Evolutionary conservation across 2,888 invertebrate genomes (phyloP).

Genomic region (Hydroisotoma schaefferi): DNA sequence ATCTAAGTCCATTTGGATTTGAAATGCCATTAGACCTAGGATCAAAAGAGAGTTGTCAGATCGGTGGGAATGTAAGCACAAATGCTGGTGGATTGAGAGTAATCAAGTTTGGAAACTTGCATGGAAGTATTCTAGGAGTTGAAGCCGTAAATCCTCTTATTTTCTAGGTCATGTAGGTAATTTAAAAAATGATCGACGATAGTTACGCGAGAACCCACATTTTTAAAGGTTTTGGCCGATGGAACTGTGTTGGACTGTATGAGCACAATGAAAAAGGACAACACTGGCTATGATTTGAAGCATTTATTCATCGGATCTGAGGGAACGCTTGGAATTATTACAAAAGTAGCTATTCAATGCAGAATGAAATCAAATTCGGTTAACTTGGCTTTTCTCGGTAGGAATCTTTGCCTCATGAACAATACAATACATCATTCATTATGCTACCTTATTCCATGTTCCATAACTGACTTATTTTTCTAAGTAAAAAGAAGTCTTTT

Average conservation of each 20-base stretch:
- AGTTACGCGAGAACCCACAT: too few relatives aligned
- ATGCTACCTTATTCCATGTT: neutral
- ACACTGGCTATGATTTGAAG: constrained; percentile 94
- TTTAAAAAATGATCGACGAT: too few relatives aligned
- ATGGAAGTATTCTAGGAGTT: constrained; percentile 83
- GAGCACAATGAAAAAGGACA: constrained; percentile 87
- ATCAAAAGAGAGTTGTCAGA: constrained; percentile 88
- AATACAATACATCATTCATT: neutral
- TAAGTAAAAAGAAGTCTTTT: too few relatives aligned
- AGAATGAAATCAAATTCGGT: constrained; percentile 76
- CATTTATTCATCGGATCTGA: constrained; percentile 97
- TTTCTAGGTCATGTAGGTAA: too few relatives aligned
- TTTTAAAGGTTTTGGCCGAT: constrained; percentile 74
- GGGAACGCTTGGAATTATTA: constrained; percentile 91
- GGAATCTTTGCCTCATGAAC: neutral
- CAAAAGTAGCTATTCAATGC: constrained; percentile 86
- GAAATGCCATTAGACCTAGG: constrained; percentile 96
- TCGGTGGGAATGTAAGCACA: constrained; percentile 93
- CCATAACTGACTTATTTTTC: too few relatives aligned
- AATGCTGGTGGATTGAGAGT: constrained; percentile 94
- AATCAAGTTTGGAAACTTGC: constrained; percentile 89
- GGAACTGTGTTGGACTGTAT: constrained; percentile 82
- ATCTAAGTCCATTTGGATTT: constrained; percentile 66
- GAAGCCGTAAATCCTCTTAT: constrained; percentile 74
- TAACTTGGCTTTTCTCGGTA: constrained; percentile 84